A percentile compares a stretch with the other conserved stretches of the same genome.
Evolutionary conservation across 2,113 vertebrate species (phyloP).

Genomic region (Leiothrix lutea): DNA sequence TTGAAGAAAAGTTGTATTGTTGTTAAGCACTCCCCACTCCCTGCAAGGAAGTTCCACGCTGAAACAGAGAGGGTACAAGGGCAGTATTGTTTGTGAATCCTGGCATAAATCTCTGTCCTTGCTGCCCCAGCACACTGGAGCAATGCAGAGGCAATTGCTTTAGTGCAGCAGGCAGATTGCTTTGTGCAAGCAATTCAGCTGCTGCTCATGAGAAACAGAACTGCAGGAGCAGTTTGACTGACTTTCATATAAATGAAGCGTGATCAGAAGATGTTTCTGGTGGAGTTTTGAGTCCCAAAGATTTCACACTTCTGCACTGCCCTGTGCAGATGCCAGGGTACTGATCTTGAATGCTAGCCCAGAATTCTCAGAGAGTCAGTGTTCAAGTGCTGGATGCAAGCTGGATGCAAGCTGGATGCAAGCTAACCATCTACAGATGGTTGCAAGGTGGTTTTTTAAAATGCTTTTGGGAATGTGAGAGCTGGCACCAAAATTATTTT

Average conservation of each 20-base stretch:
- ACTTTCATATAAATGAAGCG: not conserved
- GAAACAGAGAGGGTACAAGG: not conserved
- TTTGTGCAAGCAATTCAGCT: not conserved
- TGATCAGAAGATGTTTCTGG: not conserved
- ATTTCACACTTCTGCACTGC: not conserved
- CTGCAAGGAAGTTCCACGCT: not conserved
- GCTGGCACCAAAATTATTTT: constrained; percentile 32
- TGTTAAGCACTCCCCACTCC: not conserved
- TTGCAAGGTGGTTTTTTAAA: constrained; percentile 47
- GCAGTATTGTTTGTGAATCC: not conserved
- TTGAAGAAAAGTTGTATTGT: not conserved
- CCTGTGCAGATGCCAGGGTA: not conserved
- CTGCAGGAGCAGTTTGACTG: not conserved
- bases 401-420: not conserved
- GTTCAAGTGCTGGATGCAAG: not conserved
- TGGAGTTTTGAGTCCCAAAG: not conserved
- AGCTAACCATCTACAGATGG: constrained; percentile 44
- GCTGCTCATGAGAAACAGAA: not conserved
- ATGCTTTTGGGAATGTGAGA: constrained; percentile 13
- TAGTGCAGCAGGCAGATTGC: not conserved
- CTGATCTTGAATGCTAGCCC: not conserved
- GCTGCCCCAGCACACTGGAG: not conserved
- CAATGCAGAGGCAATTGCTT: not conserved
- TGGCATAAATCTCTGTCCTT: not conserved
- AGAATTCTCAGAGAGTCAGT: not conserved